A percentile compares a stretch with the other conserved stretches of the same genome.
phyloP scores from a whole-genome alignment of 2,888 invertebrate species.

The Digitonthophagus gazella region DNA sequence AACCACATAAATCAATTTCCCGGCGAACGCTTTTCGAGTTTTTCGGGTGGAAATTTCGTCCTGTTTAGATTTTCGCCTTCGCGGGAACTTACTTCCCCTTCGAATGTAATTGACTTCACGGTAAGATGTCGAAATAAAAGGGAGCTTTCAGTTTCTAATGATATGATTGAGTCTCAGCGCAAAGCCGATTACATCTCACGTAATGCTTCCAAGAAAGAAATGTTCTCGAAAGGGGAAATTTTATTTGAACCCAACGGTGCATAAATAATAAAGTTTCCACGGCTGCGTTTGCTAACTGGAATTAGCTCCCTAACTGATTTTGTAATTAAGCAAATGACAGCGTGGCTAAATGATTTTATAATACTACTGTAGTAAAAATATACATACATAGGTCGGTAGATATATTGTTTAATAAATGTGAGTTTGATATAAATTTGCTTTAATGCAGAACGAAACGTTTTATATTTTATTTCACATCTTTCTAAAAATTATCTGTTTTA shows the following conservation, averaged over 20 bases:
- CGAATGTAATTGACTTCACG: neutral
- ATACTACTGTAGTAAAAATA: too few relatives aligned
- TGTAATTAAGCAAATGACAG: neutral
- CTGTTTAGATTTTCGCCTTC: neutral
- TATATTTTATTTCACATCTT: too few relatives aligned
- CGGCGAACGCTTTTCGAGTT: neutral
- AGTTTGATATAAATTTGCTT: too few relatives aligned
- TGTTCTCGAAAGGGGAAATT: neutral
- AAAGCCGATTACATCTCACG: neutral
- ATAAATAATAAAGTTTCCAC: neutral
- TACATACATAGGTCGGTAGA: too few relatives aligned
- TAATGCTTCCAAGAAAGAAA: neutral
- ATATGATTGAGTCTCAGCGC: neutral
- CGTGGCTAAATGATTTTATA: too few relatives aligned
- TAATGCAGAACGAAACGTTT: too few relatives aligned
- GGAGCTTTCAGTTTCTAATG: neutral
- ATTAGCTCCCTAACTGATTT: neutral
- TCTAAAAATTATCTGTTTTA: too few relatives aligned
- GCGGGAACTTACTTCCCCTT: neutral
- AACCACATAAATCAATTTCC: neutral
- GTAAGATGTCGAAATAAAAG: neutral
- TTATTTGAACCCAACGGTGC: neutral
- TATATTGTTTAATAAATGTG: too few relatives aligned
- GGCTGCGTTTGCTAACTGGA: neutral
- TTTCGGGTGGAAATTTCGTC: neutral